Base-by-base conservation (phyloP, 2,888 invertebrate species). In the Vanessa cardui region DNA sequence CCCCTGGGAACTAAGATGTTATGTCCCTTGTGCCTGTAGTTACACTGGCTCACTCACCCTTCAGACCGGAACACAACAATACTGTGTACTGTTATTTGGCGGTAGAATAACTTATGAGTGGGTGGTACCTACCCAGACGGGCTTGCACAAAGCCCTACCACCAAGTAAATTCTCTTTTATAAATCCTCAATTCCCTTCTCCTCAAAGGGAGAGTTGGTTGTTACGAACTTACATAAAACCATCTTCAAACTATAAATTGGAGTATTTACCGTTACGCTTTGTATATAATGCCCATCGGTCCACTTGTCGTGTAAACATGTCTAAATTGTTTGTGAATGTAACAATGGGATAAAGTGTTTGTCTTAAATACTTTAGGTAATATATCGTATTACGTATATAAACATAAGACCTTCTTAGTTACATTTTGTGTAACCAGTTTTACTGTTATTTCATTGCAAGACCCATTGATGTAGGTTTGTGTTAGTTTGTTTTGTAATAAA, bases 241-340 rank as follows among this genome's bases (percentile, higher is more conserved):
- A 76, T 79, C 82, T 84, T 78, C 78, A 77, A 78, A 83, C 83
- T 83, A 82, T 86, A 87, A 87, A 85, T 84, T 82, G 80, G 77
- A 74, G 75, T 85, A 87, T 86, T 87, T 86, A 86, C 82, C 74
- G 80, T n/a, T n/a, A n/a, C n/a, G n/a, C n/a, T n/a, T n/a, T n/a
- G n/a, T n/a, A n/a, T n/a, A 72, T 74, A 71, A 72, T 63, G 64
- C 68, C 72, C 68, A 72, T 68, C 74, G 65, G 78, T 76, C 79
- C 78, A 73, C 72, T 61, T 64, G 76, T 76, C 74, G 72, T 67
- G 72, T 72, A 72, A 60, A 72, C 52, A 70, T 33, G 18, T 33
- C 45, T 64, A 62, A 62, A 47, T 50, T 60, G 59, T 64, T 49
- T 66, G 61, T 26, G 21, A 61, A 60, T 56, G 49, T 44, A 58